phyloP scores from a whole-genome alignment of 2,113 vertebrate genomes.

The Hippocampus zosterae region DNA sequence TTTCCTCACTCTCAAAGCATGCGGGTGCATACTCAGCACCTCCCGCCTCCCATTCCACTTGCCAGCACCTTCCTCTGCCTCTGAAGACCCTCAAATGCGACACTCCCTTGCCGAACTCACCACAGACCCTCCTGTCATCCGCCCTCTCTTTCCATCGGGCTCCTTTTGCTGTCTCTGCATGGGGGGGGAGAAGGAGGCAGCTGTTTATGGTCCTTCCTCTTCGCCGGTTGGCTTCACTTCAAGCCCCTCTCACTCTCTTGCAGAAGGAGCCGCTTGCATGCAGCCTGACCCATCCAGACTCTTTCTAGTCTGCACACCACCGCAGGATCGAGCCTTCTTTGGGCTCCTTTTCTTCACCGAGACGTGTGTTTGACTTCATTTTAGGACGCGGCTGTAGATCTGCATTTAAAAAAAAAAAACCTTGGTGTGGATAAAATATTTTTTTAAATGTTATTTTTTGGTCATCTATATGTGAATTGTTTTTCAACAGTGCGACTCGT shows the following conservation, averaged over 20 bases:
- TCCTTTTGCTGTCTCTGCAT: conserved; percentile 40
- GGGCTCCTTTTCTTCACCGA: not conserved
- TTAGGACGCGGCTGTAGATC: not conserved
- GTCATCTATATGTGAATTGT: not conserved
- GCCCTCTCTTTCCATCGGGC: conserved; percentile 35
- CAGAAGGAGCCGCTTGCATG: conserved; percentile 40
- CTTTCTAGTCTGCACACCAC: conserved; percentile 23
- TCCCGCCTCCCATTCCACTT: conserved; percentile 34
- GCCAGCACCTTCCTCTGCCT: conserved; percentile 34
- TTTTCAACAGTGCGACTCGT: too few relatives aligned
- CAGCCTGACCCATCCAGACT: conserved; percentile 35
- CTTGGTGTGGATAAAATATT: not conserved
- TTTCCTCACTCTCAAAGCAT: conserved; percentile 41
- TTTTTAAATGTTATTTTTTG: not conserved
- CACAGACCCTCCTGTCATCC: conserved; percentile 47
- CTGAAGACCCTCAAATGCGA: conserved; percentile 37
- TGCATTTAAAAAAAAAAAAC: not conserved
- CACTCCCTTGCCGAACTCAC: conserved; percentile 21
- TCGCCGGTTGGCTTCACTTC: conserved; percentile 49
- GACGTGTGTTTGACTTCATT: conserved; percentile 1
- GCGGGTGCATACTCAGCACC: conserved; percentile 28
- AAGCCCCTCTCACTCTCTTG: conserved; percentile 38
- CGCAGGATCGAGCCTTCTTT: conserved; percentile 17
- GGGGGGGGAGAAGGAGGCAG: conserved; percentile 56
- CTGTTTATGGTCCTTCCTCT: conserved; percentile 70